Evolutionary conservation across 53 echinoderm and acorn worm species (phyloP).

Genomic region (Actinopyga echinites): DNA sequence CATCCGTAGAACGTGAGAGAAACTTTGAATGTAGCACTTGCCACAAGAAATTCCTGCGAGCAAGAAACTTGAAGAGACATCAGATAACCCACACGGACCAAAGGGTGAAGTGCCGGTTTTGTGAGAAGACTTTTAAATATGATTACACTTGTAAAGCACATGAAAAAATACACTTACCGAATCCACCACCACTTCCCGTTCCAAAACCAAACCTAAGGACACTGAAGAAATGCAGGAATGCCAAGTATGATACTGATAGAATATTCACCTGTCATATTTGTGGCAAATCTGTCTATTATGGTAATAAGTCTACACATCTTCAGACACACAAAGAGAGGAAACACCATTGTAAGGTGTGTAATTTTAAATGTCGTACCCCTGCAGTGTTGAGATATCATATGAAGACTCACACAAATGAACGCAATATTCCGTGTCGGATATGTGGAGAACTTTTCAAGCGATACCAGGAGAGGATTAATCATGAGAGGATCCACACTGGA

Average conservation of each 20-base stretch:
- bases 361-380: not conserved
- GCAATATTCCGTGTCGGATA: constrained; percentile 10
- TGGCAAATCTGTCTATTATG: not conserved
- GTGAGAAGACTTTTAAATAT: constrained; percentile 24
- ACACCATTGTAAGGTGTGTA: not conserved
- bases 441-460: not conserved
- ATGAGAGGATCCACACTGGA: constrained; percentile 23
- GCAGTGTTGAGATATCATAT: not conserved
- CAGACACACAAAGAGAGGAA: constrained; percentile 1
- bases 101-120: not conserved
- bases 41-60: not conserved
- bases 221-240: too few relatives aligned
- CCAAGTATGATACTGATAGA: not conserved
- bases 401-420: constrained; percentile 6
- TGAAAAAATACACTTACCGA: not conserved
- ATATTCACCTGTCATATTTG: constrained; percentile 26
- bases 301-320: not conserved
- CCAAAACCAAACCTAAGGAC: constrained; percentile 12
- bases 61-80: not conserved
- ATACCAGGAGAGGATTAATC: constrained; percentile 23
- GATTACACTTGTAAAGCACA: not conserved
- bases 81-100: not conserved
- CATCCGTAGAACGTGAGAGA: not conserved
- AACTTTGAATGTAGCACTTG: constrained; percentile 8
- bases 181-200: not conserved